Base-by-base conservation (phyloP, 1,140 invertebrate species). In the Drosophila sproati region DNA sequence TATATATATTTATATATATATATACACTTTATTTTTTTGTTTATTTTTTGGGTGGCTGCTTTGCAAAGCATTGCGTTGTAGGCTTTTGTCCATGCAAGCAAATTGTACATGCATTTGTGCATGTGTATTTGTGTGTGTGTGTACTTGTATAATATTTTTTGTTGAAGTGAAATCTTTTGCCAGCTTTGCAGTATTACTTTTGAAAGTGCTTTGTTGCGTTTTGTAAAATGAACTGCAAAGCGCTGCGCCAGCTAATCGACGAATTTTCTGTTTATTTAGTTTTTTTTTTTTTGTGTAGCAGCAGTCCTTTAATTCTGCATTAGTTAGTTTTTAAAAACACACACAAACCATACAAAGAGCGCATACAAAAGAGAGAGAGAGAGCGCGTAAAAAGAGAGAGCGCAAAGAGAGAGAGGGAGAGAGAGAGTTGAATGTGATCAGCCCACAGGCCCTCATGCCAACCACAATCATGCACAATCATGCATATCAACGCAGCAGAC, bases 71-170 rank as follows among this genome's bases (percentile, higher is more conserved):
- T 41, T 73, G 71, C 64, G 71, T 63, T 70, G 72, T 71, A 71
- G 67, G 67, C 72, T 62, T 74, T 70, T 74, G 64, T 69, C 57
- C 61, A 55, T 51, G 70, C 70, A 32, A 73, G 70, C 62, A 73
- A 67, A 28, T 63, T 61, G 32, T 48, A 10, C 29, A 12, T 37
- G 45, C 41, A 20, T 10, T 4, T 34, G 7, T 34, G 6, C 20
- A 20, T 55, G 10, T 54, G 41, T 6, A 29, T 48, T n/a, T 34
- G 12, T 55, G 29, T 45, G 12, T 10, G n/a, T 43, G 31, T 41
- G 5, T 29, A 6, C 4, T 31, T 6, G 2, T 37, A 39, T 5
- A 35, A 39, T 55, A 20, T 63, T 41, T 64, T 70, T 37, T 37
- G n/a, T n/a, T 37, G 35, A 34, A 32, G 12, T 54, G 32, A 52